These are phyloP conservation scores for Microcebus jonahi DNA, from an alignment of 2,113 vertebrate genomes.

Conservation along the genomic window DNA sequence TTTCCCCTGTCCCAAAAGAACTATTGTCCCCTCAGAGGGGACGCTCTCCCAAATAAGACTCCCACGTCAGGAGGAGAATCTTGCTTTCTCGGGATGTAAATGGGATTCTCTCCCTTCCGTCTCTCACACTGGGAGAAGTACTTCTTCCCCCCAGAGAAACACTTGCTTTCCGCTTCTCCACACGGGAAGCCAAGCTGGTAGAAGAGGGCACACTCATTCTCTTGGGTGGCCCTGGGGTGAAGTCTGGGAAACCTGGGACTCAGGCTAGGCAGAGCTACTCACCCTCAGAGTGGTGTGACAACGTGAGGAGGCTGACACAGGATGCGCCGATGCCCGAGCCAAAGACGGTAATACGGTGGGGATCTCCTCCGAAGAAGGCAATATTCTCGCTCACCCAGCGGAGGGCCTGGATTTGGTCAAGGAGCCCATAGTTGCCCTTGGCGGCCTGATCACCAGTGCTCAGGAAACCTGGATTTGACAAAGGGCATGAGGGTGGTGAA, in stretches of 20 bases:
- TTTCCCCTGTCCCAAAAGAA: neutral
- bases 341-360: constrained; percentile 97
- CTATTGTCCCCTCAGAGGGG: constrained; percentile 25
- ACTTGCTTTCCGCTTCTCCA: neutral
- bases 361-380: constrained; percentile 98
- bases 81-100: neutral
- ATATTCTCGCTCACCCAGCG: constrained; percentile 99
- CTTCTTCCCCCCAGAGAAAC: neutral
- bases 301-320: constrained; percentile 97
- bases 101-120: neutral
- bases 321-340: constrained; percentile 98
- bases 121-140: neutral
- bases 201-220: neutral
- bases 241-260: neutral
- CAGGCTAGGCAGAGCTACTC: constrained; percentile 74
- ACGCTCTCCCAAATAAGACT: neutral
- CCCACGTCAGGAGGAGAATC: neutral
- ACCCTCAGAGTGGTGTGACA: constrained; percentile 99
- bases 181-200: neutral
- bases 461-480: constrained; percentile 92
- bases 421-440: constrained; percentile 98
- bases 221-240: neutral
- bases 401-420: constrained; percentile 99
- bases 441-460: constrained; percentile 99
- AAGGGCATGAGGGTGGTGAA: constrained; percentile 57